These are phyloP conservation scores for Tigriopus japonicus DNA, from an alignment of 1,140 invertebrate species.

Conservation along the genomic window DNA sequence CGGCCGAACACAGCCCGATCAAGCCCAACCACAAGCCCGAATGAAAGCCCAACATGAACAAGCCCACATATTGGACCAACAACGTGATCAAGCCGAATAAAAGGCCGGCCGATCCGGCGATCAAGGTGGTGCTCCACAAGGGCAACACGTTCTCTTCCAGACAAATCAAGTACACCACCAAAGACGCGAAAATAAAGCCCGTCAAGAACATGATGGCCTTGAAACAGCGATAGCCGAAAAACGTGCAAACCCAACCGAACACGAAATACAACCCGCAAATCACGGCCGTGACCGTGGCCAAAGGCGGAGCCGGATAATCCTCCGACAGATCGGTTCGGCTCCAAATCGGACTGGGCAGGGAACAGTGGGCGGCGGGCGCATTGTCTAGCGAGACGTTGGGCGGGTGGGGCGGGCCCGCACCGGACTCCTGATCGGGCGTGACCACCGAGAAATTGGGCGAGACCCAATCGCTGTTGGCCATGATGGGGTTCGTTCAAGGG, in stretches of 20 bases:
- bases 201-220: conserved; percentile 75
- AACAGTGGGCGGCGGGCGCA: no score
- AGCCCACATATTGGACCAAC: conserved; percentile 59
- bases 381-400: no score
- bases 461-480: no score
- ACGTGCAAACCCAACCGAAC: conserved; percentile 40
- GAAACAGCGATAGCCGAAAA: conserved; percentile 66
- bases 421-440: no score
- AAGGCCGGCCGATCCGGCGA: conserved; percentile 37
- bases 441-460: no score
- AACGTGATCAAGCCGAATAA: conserved; percentile 57
- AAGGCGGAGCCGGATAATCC: no score
- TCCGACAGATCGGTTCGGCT: no score
- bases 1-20: conserved; percentile 29
- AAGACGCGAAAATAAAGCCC: conserved; percentile 62
- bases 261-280: conserved; percentile 37
- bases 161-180: conserved; percentile 55
- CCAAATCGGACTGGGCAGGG: no score
- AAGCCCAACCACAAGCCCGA: conserved; percentile 45
- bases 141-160: conserved; percentile 24
- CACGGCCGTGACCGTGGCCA: conserved; percentile 24
- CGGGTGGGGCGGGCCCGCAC: no score
- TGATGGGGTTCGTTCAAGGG: no score
- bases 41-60: conserved; percentile 64
- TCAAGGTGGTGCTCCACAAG: neutral